Evolutionary conservation across 2,888 invertebrate species (phyloP).

Genomic region (Limnephilus marmoratus): DNA sequence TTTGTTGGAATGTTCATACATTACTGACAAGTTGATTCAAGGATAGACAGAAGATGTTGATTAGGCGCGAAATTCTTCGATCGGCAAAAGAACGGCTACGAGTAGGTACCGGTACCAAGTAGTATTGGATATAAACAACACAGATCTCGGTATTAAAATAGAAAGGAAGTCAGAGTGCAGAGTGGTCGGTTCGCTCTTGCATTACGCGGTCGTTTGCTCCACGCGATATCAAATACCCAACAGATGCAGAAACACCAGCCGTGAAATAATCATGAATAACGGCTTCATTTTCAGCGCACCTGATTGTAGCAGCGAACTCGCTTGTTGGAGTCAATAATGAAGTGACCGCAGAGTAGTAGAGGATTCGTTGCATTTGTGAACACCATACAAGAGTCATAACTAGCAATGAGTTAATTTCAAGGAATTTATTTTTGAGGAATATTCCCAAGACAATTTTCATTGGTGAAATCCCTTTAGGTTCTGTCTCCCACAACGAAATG

Average conservation of each 20-base stretch:
- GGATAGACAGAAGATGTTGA: neutral
- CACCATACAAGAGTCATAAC: too few relatives aligned
- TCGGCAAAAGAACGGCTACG: neutral
- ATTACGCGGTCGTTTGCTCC: slow-evolving; percentile 11
- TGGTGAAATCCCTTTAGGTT: too few relatives aligned
- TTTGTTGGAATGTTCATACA: neutral
- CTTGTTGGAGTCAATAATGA: neutral
- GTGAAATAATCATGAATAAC: slow-evolving; percentile 22
- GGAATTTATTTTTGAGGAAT: too few relatives aligned
- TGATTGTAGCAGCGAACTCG: neutral
- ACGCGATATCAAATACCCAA: neutral
- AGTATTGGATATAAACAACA: neutral
- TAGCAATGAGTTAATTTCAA: too few relatives aligned
- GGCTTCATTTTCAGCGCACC: slow-evolving; percentile 44
- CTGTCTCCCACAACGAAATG: too few relatives aligned
- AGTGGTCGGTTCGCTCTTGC: neutral
- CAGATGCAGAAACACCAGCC: neutral
- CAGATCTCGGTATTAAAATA: slow-evolving; percentile 22
- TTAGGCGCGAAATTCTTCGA: neutral
- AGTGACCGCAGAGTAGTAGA: neutral
- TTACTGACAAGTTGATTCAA: neutral
- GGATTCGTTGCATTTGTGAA: neutral
- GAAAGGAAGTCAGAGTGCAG: neutral
- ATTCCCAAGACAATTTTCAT: too few relatives aligned
- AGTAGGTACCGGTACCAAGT: too few relatives aligned